phyloP scores from a whole-genome alignment of 2,797 vertebrate genomes.

The Lepus townsendii region DNA sequence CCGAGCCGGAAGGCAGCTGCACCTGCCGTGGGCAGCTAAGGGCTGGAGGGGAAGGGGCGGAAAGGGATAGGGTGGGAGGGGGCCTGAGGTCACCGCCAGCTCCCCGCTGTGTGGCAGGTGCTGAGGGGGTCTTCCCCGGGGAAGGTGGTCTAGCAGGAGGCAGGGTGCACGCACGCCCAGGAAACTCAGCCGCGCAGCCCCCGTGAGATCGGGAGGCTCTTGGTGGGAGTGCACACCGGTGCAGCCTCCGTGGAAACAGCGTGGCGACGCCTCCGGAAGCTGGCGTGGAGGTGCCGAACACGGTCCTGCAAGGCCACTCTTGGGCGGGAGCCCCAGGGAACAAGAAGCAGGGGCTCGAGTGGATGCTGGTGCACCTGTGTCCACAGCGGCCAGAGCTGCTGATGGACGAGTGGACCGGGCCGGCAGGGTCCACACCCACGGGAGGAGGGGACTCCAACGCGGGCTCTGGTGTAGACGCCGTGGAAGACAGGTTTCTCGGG shows the following conservation, averaged over 20 bases:
- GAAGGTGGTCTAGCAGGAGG: background rate
- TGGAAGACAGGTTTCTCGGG: too few relatives aligned
- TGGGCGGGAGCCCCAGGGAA: background rate
- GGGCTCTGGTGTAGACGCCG: too few relatives aligned
- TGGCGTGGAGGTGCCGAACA: fast-evolving
- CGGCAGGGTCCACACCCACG: too few relatives aligned
- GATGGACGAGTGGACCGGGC: too few relatives aligned
- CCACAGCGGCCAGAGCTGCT: background rate
- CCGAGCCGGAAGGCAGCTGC: background rate
- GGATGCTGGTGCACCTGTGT: fast-evolving
- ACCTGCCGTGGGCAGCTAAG: background rate
- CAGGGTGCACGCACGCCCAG: background rate
- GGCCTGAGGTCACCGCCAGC: too few relatives aligned
- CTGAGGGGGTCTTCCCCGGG: too few relatives aligned
- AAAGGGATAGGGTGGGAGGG: fast-evolving
- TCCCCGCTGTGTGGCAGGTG: too few relatives aligned
- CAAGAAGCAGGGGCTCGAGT: background rate
- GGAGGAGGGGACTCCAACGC: too few relatives aligned
- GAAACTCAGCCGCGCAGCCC: background rate
- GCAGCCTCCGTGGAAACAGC: background rate
- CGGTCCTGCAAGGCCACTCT: background rate
- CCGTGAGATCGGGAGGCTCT: fast-evolving
- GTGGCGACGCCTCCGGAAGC: background rate
- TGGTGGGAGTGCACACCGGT: fast-evolving
- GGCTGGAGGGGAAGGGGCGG: fast-evolving